Base-by-base conservation (phyloP, 2,888 invertebrate species). In the Microctonus brassicae region DNA sequence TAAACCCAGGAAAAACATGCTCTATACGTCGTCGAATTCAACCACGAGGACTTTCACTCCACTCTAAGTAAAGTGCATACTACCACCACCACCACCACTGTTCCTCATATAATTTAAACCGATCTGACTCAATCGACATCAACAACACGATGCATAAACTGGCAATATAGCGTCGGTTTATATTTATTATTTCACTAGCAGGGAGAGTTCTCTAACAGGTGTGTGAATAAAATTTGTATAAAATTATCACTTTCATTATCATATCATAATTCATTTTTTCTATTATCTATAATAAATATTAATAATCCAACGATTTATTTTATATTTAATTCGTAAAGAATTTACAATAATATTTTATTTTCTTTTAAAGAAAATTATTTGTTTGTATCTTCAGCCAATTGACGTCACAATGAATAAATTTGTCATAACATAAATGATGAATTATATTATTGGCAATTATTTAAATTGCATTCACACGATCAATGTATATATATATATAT, bases 41-140 rank as follows among this genome's bases (percentile, higher is more conserved):
- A 66, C 65, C 71, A 74, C 73, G 73, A 73, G 75, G 71, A 76
- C 76, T 76, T 76, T 76, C 76, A 75, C 76, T 75, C 47, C 7
- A 47, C 20, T 17, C 17, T 6, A 17, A 47, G 64, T 47, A 62
- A 17, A 47, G 64, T 47, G 65, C 52, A 29, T 7, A 47, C 47
- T n/a, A 47, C 17, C 47, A 47, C 47, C 47, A 47, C 47, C 47
- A 7, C 47, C 17, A 17, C 47, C n/a, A 47, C 47, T n/a, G 62
- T 67, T 67, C 34, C 53, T 53, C 53, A 53, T 67, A 73, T 76
- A 75, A 76, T 75, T 67, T 71, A 42, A 60, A 39, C n/a, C 71
- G 70, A 73, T 70, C 75, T 61, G 73, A 76, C 72, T 75, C 73
- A 73, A 76, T 76, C 74, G 73, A 69, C 71, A 63, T 64, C 72